Conservation (phyloP, 2,113 vertebrate species). For the Eonycteris spelaea region DNA sequence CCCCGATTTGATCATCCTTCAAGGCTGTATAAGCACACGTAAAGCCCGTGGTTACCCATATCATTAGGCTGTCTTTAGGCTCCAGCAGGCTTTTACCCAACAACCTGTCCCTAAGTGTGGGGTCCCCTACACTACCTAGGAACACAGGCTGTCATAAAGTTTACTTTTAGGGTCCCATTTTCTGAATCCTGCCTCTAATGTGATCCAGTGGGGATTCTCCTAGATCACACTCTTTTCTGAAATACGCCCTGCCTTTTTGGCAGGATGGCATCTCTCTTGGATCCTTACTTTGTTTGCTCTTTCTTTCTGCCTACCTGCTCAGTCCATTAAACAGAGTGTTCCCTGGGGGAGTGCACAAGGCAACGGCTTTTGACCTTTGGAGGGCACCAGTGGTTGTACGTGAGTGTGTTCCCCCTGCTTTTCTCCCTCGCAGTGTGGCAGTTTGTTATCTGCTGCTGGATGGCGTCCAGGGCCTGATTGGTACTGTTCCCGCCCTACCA, state of each 20-base stretch:
- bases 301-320: background rate
- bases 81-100: background rate
- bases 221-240: background rate
- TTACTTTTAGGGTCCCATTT: background rate
- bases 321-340: background rate
- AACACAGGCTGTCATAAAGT: background rate
- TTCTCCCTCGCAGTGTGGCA: background rate
- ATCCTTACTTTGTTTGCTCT: background rate
- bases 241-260: background rate
- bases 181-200: background rate
- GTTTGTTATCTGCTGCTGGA: background rate
- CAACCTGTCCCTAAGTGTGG: background rate
- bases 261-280: background rate
- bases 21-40: accelerated
- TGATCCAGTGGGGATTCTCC: background rate
- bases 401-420: background rate
- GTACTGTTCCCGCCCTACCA: background rate
- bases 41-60: too few species aligned
- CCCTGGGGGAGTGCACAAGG: background rate
- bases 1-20: too few species aligned
- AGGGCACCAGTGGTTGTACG: background rate
- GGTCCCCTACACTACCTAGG: background rate
- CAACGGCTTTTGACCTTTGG: background rate
- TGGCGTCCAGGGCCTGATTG: background rate
- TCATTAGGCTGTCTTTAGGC: background rate